A percentile compares a stretch with the other conserved stretches of the same genome.
These are phyloP conservation scores for Neodiprion lecontei DNA, from an alignment of 1,140 invertebrate genomes.

Conservation along the genomic window DNA sequence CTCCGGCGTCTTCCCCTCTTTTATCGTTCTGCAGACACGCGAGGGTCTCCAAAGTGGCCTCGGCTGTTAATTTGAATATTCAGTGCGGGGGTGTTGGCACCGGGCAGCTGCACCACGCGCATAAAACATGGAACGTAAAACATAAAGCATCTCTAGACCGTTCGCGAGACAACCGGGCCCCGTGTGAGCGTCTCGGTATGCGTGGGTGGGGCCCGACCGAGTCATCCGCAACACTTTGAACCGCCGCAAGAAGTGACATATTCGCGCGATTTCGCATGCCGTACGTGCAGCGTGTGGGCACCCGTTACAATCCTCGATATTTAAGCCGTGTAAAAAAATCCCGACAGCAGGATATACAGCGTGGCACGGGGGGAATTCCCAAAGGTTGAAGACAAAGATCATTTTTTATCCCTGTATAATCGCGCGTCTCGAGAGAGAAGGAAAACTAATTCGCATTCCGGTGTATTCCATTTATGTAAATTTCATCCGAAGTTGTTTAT, in stretches of 20 bases:
- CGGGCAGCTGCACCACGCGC: conserved; percentile 52
- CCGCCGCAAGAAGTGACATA: background rate
- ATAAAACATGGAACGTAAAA: conserved; percentile 35
- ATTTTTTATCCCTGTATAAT: no score
- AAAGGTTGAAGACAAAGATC: no score
- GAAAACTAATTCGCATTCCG: no score
- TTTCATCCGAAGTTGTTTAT: no score
- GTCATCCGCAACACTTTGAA: background rate
- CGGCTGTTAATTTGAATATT: conserved; percentile 58
- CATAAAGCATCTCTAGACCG: conserved; percentile 52
- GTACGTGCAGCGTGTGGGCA: no score
- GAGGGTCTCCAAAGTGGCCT: conserved; percentile 25
- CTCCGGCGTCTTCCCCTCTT: background rate
- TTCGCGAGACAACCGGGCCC: conserved; percentile 27
- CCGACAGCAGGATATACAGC: no score
- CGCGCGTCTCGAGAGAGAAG: no score
- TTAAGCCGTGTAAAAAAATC: no score
- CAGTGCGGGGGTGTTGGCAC: conserved; percentile 55
- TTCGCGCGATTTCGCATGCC: background rate
- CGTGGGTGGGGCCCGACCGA: conserved; percentile 2
- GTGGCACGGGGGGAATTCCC: no score
- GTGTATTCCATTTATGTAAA: no score
- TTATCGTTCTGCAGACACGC: conserved; percentile 27
- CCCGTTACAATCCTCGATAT: no score
- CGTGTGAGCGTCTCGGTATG: background rate